phyloP scores from a whole-genome alignment of 2,888 invertebrate genomes.

The Watsonalla binaria region DNA sequence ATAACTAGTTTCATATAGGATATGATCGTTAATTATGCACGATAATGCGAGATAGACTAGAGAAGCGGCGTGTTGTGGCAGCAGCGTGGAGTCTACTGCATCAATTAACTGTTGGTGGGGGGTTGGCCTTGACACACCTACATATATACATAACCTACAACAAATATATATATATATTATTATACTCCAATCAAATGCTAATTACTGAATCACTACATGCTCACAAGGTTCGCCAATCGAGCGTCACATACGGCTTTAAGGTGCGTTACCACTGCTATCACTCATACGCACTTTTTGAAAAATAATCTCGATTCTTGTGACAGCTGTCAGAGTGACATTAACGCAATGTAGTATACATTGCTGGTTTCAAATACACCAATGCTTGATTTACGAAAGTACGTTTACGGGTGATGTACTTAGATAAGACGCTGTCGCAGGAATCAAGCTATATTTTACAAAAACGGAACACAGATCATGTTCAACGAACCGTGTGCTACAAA shows the following conservation, averaged over 20 bases:
- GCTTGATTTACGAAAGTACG: too few relatives aligned
- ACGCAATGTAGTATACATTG: too few relatives aligned
- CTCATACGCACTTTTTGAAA: conserved; percentile 3
- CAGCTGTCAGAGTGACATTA: too few relatives aligned
- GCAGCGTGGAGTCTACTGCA: conserved; percentile 72
- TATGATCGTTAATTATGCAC: conserved; percentile 76
- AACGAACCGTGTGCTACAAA: background rate
- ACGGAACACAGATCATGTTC: background rate
- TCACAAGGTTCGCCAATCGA: conserved; percentile 26
- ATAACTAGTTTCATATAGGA: conserved; percentile 74
- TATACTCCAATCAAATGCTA: conserved; percentile 47
- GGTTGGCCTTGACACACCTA: conserved; percentile 52
- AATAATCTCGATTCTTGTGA: too few relatives aligned
- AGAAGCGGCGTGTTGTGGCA: conserved; percentile 68
- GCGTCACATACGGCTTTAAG: conserved; percentile 12
- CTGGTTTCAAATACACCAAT: too few relatives aligned
- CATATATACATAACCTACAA: conserved; percentile 40
- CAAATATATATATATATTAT: conserved; percentile 36
- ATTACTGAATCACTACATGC: conserved; percentile 34
- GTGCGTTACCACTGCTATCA: conserved; percentile 1
- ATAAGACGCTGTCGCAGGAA: too few relatives aligned
- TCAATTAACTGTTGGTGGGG: conserved; percentile 73
- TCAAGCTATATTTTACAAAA: too few relatives aligned
- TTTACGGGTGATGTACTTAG: too few relatives aligned
- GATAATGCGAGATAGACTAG: conserved; percentile 75